phyloP scores from a whole-genome alignment of 2,888 invertebrate species.

The Phyto melanocephala region DNA sequence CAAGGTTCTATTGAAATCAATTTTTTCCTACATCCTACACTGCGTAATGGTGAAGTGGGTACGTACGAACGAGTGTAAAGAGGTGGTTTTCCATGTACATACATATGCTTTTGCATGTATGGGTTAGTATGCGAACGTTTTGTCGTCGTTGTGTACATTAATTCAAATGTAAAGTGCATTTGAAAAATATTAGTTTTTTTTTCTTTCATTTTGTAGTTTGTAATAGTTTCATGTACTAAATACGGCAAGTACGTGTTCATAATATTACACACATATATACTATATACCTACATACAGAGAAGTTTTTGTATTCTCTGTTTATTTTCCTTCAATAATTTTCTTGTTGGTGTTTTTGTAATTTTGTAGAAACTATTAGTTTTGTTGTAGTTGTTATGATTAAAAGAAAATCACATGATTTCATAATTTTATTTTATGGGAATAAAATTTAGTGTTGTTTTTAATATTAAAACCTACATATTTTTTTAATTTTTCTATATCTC shows the following conservation, averaged over 20 bases:
- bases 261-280: too few relatives aligned
- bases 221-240: slow-evolving; percentile 42
- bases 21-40: too few relatives aligned
- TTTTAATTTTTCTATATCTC: background rate
- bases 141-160: slow-evolving; percentile 28
- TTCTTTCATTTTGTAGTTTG: slow-evolving; percentile 32
- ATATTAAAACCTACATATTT: too few relatives aligned
- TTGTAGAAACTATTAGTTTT: slow-evolving; percentile 27
- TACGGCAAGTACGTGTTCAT: background rate
- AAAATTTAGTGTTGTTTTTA: background rate
- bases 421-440: slow-evolving; percentile 47
- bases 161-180: slow-evolving; percentile 52
- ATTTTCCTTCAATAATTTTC: slow-evolving; percentile 11
- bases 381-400: slow-evolving; percentile 36
- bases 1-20: too few relatives aligned
- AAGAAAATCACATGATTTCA: slow-evolving; percentile 63
- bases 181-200: too few relatives aligned
- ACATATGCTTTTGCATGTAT: too few relatives aligned
- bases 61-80: background rate
- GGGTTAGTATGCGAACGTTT: background rate
- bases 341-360: slow-evolving; percentile 11
- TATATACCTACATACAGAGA: background rate
- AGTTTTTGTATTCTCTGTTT: background rate
- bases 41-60: background rate
- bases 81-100: too few relatives aligned